Conservation (phyloP, 1,140 invertebrate genomes). For the Ridgeia piscesae region DNA sequence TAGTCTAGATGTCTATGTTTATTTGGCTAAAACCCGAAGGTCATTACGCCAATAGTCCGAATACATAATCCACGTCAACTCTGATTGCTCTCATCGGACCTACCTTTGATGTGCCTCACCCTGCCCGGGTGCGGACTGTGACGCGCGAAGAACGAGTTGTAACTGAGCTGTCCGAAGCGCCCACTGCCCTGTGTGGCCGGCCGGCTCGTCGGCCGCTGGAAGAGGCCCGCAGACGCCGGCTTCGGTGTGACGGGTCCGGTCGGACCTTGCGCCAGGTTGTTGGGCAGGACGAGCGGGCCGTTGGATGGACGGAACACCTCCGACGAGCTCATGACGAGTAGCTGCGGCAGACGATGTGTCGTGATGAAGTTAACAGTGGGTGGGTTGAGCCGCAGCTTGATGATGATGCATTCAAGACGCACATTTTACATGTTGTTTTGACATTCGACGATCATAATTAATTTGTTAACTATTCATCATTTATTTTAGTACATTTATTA, state of each 20-base stretch:
- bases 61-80: too few relatives aligned
- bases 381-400: too few relatives aligned
- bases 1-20: too few relatives aligned
- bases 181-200: conserved; percentile 32
- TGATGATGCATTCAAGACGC: too few relatives aligned
- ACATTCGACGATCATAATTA: too few relatives aligned
- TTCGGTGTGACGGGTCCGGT: not conserved
- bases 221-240: conserved; percentile 33
- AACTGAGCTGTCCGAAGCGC: conserved; percentile 52
- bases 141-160: conserved; percentile 55
- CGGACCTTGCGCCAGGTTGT: conserved; percentile 36
- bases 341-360: too few relatives aligned
- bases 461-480: too few relatives aligned
- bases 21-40: too few relatives aligned
- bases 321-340: conserved; percentile 34
- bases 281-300: conserved; percentile 37
- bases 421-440: too few relatives aligned
- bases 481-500: too few relatives aligned
- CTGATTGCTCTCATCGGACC: not conserved
- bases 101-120: conserved; percentile 57
- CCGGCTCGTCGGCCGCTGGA: not conserved
- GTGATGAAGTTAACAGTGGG: too few relatives aligned
- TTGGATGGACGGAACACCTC: conserved; percentile 45
- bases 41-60: too few relatives aligned
- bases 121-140: conserved; percentile 55